Base-by-base conservation (phyloP, 2,113 vertebrate genomes). In the Gadus chalcogrammus region DNA sequence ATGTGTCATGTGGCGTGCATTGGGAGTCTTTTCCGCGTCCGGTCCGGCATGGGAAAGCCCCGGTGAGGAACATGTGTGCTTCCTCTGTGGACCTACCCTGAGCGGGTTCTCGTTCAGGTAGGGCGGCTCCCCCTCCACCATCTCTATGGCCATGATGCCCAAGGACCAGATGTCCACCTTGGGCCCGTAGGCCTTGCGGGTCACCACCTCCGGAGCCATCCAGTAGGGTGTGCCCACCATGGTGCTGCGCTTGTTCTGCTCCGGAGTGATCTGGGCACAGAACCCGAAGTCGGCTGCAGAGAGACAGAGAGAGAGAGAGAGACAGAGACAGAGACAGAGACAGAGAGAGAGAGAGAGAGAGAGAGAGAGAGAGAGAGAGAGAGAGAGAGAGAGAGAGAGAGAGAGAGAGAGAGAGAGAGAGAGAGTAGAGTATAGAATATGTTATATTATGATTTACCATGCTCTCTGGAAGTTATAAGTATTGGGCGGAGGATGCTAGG, bases 121-220 rank as follows among this genome's bases (percentile, higher is more conserved):
- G 20, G 97, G 97, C 1, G 97, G 97, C 84, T 99, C 97, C 87
- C 97, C 97, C 92, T 99, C 97, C 85, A 99, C 95, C 97, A 98
- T 99, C 90, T 99, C 97, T 84, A 98, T 98, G 65, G 97, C 97
- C 97, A 99, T 99, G 87, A 99, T 99, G 71, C 97, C 97, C 80
- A 99, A 89, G 42, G 96, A 98, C 97, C 97, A 99, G 83, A 99
- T 97, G 81, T 99, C 97, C 84, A 99, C 97, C 85, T 99, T 99
- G 0, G 97, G 95, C 53, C 97, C 97, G 1, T 99, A 99, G 0
- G 97, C 96, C 91, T 99, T 99, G 38, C 97, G 93, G 64, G 97
- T 99, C 65, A 99, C 97, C 69, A 99, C 97, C 83, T 99, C 97
- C 16, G 97, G 97, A 11, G 97, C 97, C 97, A 99, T 99, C 97